These are phyloP conservation scores for Pseudobourletiella spinata DNA, from an alignment of 1,140 invertebrate species.

Conservation along the genomic window DNA sequence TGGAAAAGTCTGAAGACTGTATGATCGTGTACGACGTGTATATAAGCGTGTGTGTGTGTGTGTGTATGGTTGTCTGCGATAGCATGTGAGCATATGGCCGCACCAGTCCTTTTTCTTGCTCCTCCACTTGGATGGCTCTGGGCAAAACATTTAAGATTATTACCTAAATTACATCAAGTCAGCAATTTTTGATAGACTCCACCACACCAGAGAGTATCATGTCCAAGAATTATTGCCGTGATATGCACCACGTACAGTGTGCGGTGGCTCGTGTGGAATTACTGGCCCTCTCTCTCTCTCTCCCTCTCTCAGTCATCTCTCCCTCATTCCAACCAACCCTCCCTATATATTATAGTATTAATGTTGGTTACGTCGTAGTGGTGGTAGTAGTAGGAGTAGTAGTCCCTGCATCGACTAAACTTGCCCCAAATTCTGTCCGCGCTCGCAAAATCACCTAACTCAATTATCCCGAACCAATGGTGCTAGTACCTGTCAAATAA, in stretches of 20 bases:
- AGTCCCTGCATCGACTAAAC: no score
- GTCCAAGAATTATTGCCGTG: slow-evolving; percentile 10
- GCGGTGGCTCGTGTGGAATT: slow-evolving; percentile 1
- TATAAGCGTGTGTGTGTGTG: no score
- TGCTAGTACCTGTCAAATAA: slow-evolving; percentile 7
- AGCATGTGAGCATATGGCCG: no score
- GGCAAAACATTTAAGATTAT: slow-evolving; percentile 27
- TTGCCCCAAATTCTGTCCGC: slow-evolving; percentile 4
- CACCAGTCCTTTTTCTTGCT: slow-evolving; percentile 13
- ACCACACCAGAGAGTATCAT: slow-evolving; percentile 12
- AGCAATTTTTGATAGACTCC: slow-evolving; percentile 26
- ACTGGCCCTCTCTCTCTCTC: neutral
- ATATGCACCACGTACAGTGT: neutral
- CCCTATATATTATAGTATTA: no score
- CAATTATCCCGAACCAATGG: slow-evolving; percentile 5
- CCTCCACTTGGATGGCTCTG: slow-evolving; percentile 5
- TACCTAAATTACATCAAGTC: slow-evolving; percentile 28
- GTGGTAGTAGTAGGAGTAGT: no score
- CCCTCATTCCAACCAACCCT: neutral
- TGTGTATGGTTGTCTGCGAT: no score
- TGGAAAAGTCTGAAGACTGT: no score
- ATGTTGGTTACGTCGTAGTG: no score
- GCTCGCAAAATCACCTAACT: slow-evolving; percentile 1
- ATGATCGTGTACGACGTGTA: no score
- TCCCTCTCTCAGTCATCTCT: neutral